Evolutionary conservation across 1,140 invertebrate species (phyloP).

Genomic region (Calosoma granatense): DNA sequence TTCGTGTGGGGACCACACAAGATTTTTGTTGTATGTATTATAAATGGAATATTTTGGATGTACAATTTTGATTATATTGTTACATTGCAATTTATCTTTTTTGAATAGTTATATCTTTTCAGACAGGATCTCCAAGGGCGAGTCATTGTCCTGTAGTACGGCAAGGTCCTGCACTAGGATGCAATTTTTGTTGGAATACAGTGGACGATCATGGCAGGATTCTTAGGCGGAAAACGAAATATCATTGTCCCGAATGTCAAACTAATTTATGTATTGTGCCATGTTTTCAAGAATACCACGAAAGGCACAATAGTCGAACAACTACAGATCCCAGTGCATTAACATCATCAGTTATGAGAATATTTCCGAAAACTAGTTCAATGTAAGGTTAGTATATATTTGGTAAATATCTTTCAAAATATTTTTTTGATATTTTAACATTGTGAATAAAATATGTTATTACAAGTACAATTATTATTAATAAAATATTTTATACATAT

Average conservation of each 20-base stretch:
- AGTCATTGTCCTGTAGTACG: slow-evolving; percentile 69
- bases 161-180: slow-evolving; percentile 68
- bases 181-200: slow-evolving; percentile 82
- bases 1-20: too few relatives aligned
- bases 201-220: slow-evolving; percentile 69
- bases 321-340: slow-evolving; percentile 26
- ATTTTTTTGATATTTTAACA: too few relatives aligned
- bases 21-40: too few relatives aligned
- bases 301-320: slow-evolving; percentile 30
- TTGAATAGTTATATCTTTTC: background rate
- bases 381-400: slow-evolving; percentile 21
- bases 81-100: too few relatives aligned
- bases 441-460: too few relatives aligned
- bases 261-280: slow-evolving; percentile 79
- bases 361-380: slow-evolving; percentile 37
- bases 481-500: too few relatives aligned
- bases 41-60: too few relatives aligned
- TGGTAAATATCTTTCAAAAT: too few relatives aligned
- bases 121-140: slow-evolving; percentile 32
- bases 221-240: slow-evolving; percentile 73
- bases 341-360: slow-evolving; percentile 29
- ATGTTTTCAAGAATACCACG: slow-evolving; percentile 74
- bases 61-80: too few relatives aligned
- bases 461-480: too few relatives aligned
- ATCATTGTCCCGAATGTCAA: slow-evolving; percentile 77